Evolutionary conservation across 2,888 invertebrate species (phyloP), one percentile per base, ranked within the genome.

Genomic region (Tenthredo distinguenda): DNA sequence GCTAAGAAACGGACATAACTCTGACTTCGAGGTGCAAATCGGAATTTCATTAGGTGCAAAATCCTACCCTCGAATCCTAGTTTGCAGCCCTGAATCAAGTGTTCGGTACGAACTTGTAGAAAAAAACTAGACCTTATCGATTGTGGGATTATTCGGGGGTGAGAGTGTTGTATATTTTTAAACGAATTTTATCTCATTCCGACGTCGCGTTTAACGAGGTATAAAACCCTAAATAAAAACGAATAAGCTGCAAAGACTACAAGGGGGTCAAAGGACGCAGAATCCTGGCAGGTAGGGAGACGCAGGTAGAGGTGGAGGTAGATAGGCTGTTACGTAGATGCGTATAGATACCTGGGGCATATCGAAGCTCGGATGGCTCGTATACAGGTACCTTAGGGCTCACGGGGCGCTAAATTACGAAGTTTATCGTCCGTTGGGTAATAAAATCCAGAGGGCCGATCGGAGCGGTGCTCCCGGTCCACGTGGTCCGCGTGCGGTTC

Each of bases 371-470:
- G 77, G 12, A 68, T 18, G 26, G 31, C 26, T 21, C 26, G 81
- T 21, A 40, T 62, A 62, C 40, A 62, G 37, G 81, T 58, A 58
- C 62, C 77, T 40, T 26, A 87, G 88, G 86, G 87, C 88, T 86
- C 88, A 87, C 85, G 88, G 86, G 37, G 87, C 88, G 89, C 90
- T 91, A 91, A 92, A 91, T 90, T 91, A 90, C 90, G 89, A 88
- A 90, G 88, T 92, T 92, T 92, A 92, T 92, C 89, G 90, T 86
- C 87, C 84, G 86, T 88, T 85, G 86, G 89, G 87, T 88, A 88
- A 88, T 91, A 91, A 92, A 92, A 87, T 90, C 87, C 86, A 37
- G 18, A 62, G 83, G 71, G 12, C 12, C 72, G 83, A 84, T 85
- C 74, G 72, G 65, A 65, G 47, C 43, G 34, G 26, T 47, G 83